Evolutionary conservation across 2,113 vertebrate genomes (phyloP).

Genomic region (Bubalus kerabau): DNA sequence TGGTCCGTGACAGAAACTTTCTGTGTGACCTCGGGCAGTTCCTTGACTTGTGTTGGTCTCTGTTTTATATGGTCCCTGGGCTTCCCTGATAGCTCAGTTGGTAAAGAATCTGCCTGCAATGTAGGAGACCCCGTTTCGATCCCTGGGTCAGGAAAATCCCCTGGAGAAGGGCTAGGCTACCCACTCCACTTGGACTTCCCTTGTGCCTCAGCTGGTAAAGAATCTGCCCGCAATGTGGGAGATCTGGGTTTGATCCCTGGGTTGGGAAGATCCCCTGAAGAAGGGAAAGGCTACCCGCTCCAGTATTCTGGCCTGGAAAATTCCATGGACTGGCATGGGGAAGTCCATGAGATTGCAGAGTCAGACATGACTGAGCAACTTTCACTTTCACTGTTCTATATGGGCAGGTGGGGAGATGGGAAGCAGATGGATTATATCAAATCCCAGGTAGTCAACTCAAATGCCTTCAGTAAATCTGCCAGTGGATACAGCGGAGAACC

Average conservation of each 20-base stretch:
- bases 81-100: not conserved
- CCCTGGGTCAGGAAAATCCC: not conserved
- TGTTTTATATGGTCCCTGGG: not conserved
- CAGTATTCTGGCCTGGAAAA: not conserved
- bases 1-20: not conserved
- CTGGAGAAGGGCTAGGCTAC: not conserved
- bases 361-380: not conserved
- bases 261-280: not conserved
- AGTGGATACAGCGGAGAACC: not conserved
- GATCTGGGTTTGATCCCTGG: not conserved
- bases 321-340: not conserved
- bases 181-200: not conserved
- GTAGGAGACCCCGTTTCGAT: rapidly evolving
- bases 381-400: not conserved
- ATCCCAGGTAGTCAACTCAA: not conserved
- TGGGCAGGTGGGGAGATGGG: rapidly evolving
- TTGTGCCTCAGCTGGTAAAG: not conserved
- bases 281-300: not conserved
- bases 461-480: not conserved
- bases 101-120: not conserved
- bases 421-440: not conserved
- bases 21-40: not conserved
- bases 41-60: not conserved
- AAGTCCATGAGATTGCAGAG: not conserved
- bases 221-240: rapidly evolving